Evolutionary conservation across 2,797 vertebrate genomes (phyloP), one percentile per base, ranked within the genome.

Genomic region (Hippopotamyrus pictus): DNA sequence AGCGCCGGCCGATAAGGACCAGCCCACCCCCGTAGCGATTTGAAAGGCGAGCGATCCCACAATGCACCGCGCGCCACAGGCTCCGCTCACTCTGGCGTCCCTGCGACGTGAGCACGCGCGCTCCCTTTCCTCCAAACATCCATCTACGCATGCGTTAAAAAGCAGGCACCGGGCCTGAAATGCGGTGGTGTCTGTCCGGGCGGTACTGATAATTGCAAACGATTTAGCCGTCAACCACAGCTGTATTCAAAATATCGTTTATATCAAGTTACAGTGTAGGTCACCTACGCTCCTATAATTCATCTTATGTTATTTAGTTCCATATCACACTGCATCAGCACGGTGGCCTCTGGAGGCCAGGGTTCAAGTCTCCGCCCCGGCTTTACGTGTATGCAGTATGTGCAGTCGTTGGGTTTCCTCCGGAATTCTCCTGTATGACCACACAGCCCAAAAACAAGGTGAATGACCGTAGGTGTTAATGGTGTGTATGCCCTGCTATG

Each of bases 51-150:
- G 69, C 14, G 14, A 79, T 79, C 90, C 91, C 90, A 91, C 88
- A 91, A 91, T 90, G 89, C 91, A 90, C 51, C 22, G 33, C 46
- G 73, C 19, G 53, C 89, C 25, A 48, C 88, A 87, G 90, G 87
- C 53, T 44, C 19, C 37, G 46, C 82, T 48, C 5, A 50, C 62
- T 25, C 62, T 33, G 22, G 62, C 62, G 25, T 69, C 25, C 1
- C 62, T 29, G 62, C 8, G n/a, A 25, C 22, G 25, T 69, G 62
- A 33, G 25, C 69, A 12, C 65, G 69, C 69, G 12, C 29, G 1
- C 69, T 12, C 5, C 3, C 62, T 11, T 12, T 5, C 9, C 9
- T 25, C 25, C 62, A 69, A 29, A 29, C 62, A 22, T 62, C n/a
- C 6, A 62, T 62, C n/a, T 9, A 25, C n/a, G 62, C 62, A 29